Percentiles rank a stretch among this genome's conserved stretches.
Evolutionary conservation across 1,140 invertebrate genomes (phyloP).

Genomic region (Zaprionus africanus): DNA sequence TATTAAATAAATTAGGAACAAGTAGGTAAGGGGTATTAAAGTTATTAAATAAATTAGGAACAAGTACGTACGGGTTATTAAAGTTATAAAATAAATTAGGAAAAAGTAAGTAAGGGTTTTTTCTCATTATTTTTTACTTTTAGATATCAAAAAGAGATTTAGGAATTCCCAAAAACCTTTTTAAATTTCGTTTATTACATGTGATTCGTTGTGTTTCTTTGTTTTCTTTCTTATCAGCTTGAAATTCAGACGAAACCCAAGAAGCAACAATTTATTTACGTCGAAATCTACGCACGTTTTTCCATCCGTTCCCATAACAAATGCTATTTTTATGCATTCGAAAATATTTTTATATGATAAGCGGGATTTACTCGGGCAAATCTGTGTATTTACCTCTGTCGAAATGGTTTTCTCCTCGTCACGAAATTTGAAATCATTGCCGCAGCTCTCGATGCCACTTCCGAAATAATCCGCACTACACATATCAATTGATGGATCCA

Average conservation of each 20-base stretch:
- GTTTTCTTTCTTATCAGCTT: background rate
- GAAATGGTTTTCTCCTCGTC: constrained; percentile 73
- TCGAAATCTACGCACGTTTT: background rate
- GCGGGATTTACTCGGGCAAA: background rate
- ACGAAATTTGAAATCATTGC: constrained; percentile 67
- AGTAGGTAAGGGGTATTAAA: no score
- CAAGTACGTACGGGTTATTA: no score
- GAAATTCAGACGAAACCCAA: background rate
- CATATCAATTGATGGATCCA: constrained; percentile 29
- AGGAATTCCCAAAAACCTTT: no score
- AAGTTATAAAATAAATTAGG: no score
- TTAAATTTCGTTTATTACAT: no score
- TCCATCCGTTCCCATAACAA: constrained; percentile 1
- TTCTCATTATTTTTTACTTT: no score
- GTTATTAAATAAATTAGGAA: no score
- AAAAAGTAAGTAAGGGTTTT: no score
- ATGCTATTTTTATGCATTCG: background rate
- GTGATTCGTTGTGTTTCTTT: background rate
- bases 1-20: no score
- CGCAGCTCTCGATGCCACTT: constrained; percentile 48
- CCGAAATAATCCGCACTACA: constrained; percentile 81
- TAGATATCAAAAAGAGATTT: no score
- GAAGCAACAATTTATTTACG: background rate
- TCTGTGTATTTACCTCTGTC: constrained; percentile 65
- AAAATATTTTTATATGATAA: background rate